Conservation (phyloP, 2,888 invertebrate species). For the Torymus auratus region DNA sequence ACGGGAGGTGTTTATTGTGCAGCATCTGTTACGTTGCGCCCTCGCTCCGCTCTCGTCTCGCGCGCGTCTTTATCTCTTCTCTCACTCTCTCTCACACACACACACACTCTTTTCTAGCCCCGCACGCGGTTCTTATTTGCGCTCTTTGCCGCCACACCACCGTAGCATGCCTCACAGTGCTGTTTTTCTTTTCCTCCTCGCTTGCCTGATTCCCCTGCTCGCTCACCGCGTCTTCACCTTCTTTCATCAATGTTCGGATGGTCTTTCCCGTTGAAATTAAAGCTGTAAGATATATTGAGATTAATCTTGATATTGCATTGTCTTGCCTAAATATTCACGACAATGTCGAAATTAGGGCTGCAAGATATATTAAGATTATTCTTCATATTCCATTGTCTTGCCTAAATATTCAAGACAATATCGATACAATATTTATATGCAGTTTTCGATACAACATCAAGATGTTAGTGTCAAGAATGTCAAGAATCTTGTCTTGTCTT, state of each 20-base stretch:
- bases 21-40: slow-evolving; percentile 70
- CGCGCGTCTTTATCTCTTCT: slow-evolving; percentile 58
- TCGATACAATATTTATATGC: too few relatives aligned
- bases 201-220: slow-evolving; percentile 52
- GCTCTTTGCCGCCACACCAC: background rate
- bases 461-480: too few relatives aligned
- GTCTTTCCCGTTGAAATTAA: background rate
- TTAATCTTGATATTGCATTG: too few relatives aligned
- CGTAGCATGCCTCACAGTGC: too few relatives aligned
- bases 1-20: slow-evolving; percentile 77
- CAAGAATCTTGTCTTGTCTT: too few relatives aligned
- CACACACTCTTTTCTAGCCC: background rate
- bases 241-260: slow-evolving; percentile 59
- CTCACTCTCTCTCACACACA: slow-evolving; percentile 59
- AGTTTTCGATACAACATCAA: too few relatives aligned
- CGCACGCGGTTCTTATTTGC: slow-evolving; percentile 3
- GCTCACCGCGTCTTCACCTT: background rate
- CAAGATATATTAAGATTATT: too few relatives aligned
- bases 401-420: too few relatives aligned
- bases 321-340: too few relatives aligned
- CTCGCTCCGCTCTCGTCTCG: slow-evolving; percentile 15
- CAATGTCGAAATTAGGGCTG: too few relatives aligned
- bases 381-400: too few relatives aligned
- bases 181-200: slow-evolving; percentile 56
- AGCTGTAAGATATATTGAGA: too few relatives aligned